Evolutionary conservation across 2,113 vertebrate species (phyloP), one percentile per base, ranked within the genome.

Genomic region (Anarrhichthys ocellatus): DNA sequence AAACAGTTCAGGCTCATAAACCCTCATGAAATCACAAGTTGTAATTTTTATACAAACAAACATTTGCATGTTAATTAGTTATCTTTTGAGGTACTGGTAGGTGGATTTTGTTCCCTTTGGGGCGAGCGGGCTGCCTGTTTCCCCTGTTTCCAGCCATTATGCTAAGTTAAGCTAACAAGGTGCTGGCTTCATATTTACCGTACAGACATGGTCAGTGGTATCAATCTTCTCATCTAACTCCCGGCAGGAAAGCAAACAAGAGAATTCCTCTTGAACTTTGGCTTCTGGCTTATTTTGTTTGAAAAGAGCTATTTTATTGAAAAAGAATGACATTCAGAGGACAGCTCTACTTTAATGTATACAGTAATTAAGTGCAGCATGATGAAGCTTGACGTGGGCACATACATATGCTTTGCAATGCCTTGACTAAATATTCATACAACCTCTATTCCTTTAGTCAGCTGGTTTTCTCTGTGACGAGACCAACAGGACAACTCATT

Each of bases 391-490:
- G 64, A 78, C 9, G 6, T 5, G 22, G 17, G 42, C n/a, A 38
- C 48, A 3, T 13, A 18, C 14, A 18, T 72, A 13, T 42, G 58
- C 40, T 61, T 75, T 52, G 22, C 27, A 22, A 8, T 20, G 59
- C 48, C 22, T 54, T 29, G 42, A 61, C 27, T 46, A 52, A 73
- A 58, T 76, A 27, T 81, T 32, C 6, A n/a, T 73, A n/a, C 42
- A 58, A 56, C 76, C 58, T 75, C 15, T n/a, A 5, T 65, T 48
- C n/a, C 5, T 56, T 62, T 20, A 59, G 14, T 27, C 7, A 36
- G 34, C 50, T 2, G 1, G 22, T 22, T 5, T 15, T 58, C 18
- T 73, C 63, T 65, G 34, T 59, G 44, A 61, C 48, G n/a, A 42
- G 34, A 46, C 50, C 32, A 50, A 77, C 2, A 74, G 14, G 38